phyloP scores from a whole-genome alignment of 2,113 vertebrate genomes.

The Vulpes ferrilata region DNA sequence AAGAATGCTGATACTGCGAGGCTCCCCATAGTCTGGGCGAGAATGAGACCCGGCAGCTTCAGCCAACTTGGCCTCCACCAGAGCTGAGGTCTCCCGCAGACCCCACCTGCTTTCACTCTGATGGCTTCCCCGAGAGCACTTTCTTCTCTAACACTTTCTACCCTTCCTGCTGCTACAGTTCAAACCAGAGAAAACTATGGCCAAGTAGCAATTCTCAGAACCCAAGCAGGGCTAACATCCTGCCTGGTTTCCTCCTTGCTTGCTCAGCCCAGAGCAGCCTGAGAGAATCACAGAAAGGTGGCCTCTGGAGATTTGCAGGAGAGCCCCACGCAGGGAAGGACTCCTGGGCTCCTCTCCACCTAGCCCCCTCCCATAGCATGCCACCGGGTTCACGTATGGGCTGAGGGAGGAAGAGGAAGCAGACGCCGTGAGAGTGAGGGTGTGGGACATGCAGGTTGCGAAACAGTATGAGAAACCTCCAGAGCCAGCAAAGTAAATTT shows the following conservation, averaged over 20 bases:
- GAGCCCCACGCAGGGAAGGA: not conserved
- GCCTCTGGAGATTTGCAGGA: not conserved
- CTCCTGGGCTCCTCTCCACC: not conserved
- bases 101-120: constrained; percentile 39
- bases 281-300: not conserved
- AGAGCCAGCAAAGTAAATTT: constrained; percentile 81
- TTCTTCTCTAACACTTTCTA: constrained; percentile 67
- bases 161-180: not conserved
- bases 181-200: constrained; percentile 56
- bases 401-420: constrained; percentile 59
- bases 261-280: not conserved
- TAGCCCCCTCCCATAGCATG: not conserved
- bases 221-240: not conserved
- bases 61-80: not conserved
- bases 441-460: constrained; percentile 79
- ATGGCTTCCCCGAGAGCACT: not conserved
- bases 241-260: constrained; percentile 54
- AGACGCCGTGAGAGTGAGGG: constrained; percentile 50
- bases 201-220: constrained; percentile 70
- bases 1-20: not conserved
- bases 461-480: constrained; percentile 77
- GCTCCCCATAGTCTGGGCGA: not conserved
- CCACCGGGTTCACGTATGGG: not conserved
- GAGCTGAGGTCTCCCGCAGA: not conserved
- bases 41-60: not conserved